Evolutionary conservation across 2,113 vertebrate species (phyloP).

Genomic region (Scolopax mira): DNA sequence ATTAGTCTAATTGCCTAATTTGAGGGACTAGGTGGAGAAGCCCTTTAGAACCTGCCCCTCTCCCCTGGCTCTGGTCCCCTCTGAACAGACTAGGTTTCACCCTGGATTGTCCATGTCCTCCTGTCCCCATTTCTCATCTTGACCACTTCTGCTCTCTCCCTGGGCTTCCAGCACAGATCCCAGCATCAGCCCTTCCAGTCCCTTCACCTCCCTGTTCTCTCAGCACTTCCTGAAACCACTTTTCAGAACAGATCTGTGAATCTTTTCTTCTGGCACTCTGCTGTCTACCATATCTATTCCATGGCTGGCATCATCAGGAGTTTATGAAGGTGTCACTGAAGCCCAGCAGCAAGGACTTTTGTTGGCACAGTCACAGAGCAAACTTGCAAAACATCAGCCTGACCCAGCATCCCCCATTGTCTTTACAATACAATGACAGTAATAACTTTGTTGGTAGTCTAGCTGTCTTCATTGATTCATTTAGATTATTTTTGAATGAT

Average conservation of each 20-base stretch:
- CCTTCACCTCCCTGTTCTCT: background rate
- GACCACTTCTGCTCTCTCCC: background rate
- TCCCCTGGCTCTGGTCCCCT: background rate
- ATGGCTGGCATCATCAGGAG: background rate
- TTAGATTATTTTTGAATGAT: conserved; percentile 19
- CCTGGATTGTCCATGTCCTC: background rate
- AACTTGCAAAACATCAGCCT: background rate
- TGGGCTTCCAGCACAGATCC: background rate
- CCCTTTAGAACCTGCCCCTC: background rate
- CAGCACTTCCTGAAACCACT: background rate
- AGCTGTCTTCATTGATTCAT: conserved; percentile 9
- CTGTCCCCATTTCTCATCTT: background rate
- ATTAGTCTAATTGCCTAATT: background rate
- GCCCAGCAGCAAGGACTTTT: background rate
- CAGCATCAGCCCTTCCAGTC: background rate
- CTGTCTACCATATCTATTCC: background rate
- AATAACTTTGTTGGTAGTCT: background rate
- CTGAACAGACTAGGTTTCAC: background rate
- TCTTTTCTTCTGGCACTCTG: background rate
- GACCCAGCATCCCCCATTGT: background rate
- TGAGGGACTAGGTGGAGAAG: background rate
- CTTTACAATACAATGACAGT: background rate
- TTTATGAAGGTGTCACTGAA: background rate
- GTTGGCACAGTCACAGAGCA: background rate
- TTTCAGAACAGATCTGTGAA: background rate